Percentiles rank a stretch among this genome's conserved stretches.
phyloP scores from a whole-genome alignment of 2,888 invertebrate genomes.

The Zeuzera pyrina region DNA sequence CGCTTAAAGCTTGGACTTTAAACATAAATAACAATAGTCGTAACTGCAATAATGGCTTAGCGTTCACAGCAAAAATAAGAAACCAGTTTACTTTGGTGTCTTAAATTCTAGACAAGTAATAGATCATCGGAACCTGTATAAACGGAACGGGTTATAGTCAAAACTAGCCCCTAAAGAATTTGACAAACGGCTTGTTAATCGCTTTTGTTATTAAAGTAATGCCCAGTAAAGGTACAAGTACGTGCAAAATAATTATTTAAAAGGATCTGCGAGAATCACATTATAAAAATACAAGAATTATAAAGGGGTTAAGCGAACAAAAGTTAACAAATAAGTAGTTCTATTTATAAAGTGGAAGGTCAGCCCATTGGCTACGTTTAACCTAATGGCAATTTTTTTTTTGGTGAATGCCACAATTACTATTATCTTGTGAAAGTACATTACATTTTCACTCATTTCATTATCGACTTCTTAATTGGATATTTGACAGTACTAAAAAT shows the following conservation, averaged over 20 bases:
- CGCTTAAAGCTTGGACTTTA: no score
- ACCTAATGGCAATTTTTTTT: conserved; percentile 11
- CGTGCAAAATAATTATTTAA: conserved; percentile 44
- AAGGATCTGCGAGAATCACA: conserved; percentile 34
- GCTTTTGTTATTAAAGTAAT: conserved; percentile 44
- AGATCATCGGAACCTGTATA: conserved; percentile 34
- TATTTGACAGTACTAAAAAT: no score
- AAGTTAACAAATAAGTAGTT: conserved; percentile 9
- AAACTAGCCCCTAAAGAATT: conserved; percentile 27
- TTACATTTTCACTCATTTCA: no score
- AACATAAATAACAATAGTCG: no score
- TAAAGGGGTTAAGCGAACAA: conserved; percentile 22
- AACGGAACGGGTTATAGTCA: conserved; percentile 22
- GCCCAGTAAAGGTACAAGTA: conserved; percentile 33
- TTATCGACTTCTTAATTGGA: neutral
- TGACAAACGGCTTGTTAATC: conserved; percentile 61
- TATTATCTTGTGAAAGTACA: no score
- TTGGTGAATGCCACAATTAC: no score
- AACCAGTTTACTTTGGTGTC: conserved; percentile 29
- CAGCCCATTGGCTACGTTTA: conserved; percentile 11
- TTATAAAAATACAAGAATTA: no score
- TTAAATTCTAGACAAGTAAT: conserved; percentile 16
- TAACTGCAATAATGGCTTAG: neutral
- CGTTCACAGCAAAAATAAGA: conserved; percentile 3
- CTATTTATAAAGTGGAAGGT: conserved; percentile 13